Percentiles rank a stretch among this genome's conserved stretches.
phyloP scores from a whole-genome alignment of 2,113 vertebrate genomes.

The Ivindomyrus marchei region DNA sequence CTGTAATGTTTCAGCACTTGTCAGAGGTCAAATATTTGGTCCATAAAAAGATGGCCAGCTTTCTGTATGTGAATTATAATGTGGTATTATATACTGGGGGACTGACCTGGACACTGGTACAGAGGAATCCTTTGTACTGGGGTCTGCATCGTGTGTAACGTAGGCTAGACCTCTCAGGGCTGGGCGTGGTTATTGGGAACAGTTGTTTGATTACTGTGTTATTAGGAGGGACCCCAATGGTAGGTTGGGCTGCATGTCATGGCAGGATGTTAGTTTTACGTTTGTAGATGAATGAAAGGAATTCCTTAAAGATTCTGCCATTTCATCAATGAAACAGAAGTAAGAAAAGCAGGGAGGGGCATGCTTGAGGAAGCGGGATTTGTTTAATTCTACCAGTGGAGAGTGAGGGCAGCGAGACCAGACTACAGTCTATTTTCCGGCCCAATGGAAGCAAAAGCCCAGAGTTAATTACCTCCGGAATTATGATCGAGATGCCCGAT shows the following conservation, averaged over 20 bases:
- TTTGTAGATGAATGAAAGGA: neutral
- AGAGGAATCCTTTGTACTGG: neutral
- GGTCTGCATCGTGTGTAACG: neutral
- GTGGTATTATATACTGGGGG: conserved; percentile 23
- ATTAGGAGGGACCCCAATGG: neutral
- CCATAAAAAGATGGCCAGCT: neutral
- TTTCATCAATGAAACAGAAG: neutral
- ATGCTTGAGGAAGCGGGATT: neutral
- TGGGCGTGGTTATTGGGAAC: neutral
- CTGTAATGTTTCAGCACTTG: conserved; percentile 25
- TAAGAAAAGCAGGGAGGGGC: neutral
- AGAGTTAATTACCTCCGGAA: neutral
- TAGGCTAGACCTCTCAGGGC: neutral
- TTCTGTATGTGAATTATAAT: neutral
- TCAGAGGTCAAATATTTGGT: conserved; percentile 21
- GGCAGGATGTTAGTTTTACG: neutral
- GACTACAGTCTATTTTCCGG: neutral
- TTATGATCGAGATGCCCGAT: neutral
- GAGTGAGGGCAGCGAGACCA: neutral
- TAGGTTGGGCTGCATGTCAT: neutral
- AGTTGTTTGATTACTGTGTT: neutral
- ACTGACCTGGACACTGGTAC: neutral
- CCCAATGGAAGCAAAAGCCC: neutral
- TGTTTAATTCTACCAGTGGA: neutral
- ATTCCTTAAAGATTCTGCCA: neutral